phyloP scores from a whole-genome alignment of 1,140 invertebrate species.

The Holotrichia oblita region DNA sequence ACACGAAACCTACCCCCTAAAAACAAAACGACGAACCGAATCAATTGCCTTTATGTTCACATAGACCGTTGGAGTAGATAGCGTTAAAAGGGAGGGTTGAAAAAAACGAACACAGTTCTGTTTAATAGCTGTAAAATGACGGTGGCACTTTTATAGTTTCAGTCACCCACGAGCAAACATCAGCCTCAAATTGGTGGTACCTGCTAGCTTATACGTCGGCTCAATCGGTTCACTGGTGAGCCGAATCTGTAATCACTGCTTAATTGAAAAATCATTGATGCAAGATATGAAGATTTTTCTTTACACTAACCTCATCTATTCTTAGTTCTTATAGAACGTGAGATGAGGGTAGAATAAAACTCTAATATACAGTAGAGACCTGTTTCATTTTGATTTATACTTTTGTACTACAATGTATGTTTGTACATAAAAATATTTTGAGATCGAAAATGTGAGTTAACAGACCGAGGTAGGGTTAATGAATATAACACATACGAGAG shows the following conservation, averaged over 20 bases:
- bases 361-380: too few species aligned
- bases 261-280: constrained; percentile 39
- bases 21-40: constrained; percentile 15
- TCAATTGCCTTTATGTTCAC: constrained; percentile 14
- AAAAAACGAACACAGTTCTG: constrained; percentile 29
- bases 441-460: too few species aligned
- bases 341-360: not conserved
- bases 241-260: constrained; percentile 26
- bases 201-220: not conserved
- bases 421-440: too few species aligned
- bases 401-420: too few species aligned
- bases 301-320: not conserved
- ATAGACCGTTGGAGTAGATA: constrained; percentile 14
- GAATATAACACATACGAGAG: too few species aligned
- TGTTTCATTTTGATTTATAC: too few species aligned
- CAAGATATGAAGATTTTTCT: constrained; percentile 33
- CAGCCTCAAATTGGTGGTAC: not conserved
- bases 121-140: constrained; percentile 40
- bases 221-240: constrained; percentile 33
- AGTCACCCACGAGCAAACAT: not conserved
- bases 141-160: constrained; percentile 34
- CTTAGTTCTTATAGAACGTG: not conserved
- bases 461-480: too few species aligned
- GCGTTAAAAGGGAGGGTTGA: constrained; percentile 9
- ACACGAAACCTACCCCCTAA: not conserved